phyloP scores from a whole-genome alignment of 2,797 vertebrate genomes.

The Gouania willdenowi region DNA sequence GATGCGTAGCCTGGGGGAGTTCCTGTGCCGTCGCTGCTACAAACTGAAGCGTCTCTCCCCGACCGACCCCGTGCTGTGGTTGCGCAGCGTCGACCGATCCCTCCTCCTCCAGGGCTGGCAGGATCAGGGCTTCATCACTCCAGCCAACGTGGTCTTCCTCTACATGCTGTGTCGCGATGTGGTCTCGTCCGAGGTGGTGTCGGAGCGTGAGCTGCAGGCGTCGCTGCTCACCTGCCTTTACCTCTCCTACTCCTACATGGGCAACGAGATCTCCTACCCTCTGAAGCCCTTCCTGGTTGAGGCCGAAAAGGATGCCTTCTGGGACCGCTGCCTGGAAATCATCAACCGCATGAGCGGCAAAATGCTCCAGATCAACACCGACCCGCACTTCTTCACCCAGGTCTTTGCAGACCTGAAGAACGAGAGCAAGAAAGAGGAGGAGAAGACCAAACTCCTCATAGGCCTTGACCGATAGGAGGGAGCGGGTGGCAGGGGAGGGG shows the following conservation, averaged over 20 bases:
- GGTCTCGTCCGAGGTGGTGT: slow-evolving; percentile 85
- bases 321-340: slow-evolving; percentile 94
- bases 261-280: slow-evolving; percentile 95
- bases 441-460: slow-evolving; percentile 87
- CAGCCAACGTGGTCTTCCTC: slow-evolving; percentile 93
- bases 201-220: slow-evolving; percentile 89
- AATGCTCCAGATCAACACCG: slow-evolving; percentile 96
- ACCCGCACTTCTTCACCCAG: slow-evolving; percentile 95
- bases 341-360: slow-evolving; percentile 94
- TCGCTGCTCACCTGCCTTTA: slow-evolving; percentile 92
- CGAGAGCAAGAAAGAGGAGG: slow-evolving; percentile 85
- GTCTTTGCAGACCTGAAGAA: slow-evolving; percentile 95
- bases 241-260: slow-evolving; percentile 95
- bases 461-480: slow-evolving; percentile 88
- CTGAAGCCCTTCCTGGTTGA: slow-evolving; percentile 95
- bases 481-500: slow-evolving; percentile 7
- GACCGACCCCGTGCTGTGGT: slow-evolving; percentile 90
- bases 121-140: slow-evolving; percentile 95
- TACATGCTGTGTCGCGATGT: slow-evolving; percentile 94
- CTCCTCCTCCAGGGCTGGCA: slow-evolving; percentile 95
- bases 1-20: slow-evolving; percentile 90
- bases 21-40: slow-evolving; percentile 93
- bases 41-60: slow-evolving; percentile 90
- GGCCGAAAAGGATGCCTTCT: slow-evolving; percentile 92
- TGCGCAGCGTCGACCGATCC: slow-evolving; percentile 90